Percentiles rank a stretch among this genome's conserved stretches.
Evolutionary conservation across 1,140 invertebrate species (phyloP).

Genomic region (Proctacanthus coquilletti): DNA sequence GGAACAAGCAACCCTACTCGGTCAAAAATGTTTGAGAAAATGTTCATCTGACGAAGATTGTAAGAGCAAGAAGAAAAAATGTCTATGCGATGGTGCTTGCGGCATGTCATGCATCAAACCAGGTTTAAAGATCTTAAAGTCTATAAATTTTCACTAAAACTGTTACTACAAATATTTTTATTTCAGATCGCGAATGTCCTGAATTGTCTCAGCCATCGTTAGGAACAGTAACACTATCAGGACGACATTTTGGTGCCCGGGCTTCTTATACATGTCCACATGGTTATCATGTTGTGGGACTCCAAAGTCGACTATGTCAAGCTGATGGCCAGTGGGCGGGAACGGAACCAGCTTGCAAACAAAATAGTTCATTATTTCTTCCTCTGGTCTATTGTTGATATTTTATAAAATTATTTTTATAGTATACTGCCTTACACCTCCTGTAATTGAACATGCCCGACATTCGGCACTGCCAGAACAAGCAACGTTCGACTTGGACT

Average conservation of each 20-base stretch:
- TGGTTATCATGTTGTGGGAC: conserved; percentile 73
- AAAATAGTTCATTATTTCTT: conserved; percentile 43
- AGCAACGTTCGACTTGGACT: conserved; percentile 66
- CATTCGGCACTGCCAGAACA: conserved; percentile 73
- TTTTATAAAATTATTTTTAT: conserved; percentile 9
- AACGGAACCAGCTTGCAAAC: conserved; percentile 69
- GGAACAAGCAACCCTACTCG: conserved; percentile 42
- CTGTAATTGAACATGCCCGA: conserved; percentile 69
- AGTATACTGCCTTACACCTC: conserved; percentile 80
- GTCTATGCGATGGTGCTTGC: conserved; percentile 89
- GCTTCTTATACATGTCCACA: conserved; percentile 75
- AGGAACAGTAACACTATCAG: conserved; percentile 53
- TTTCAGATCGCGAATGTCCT: conserved; percentile 69
- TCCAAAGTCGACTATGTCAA: conserved; percentile 68
- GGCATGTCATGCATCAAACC: conserved; percentile 96
- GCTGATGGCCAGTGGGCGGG: conserved; percentile 89
- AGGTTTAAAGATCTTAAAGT: conserved; percentile 25
- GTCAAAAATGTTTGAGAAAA: conserved; percentile 80
- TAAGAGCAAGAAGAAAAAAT: conserved; percentile 92
- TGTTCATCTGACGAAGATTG: conserved; percentile 91
- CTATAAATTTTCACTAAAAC: conserved; percentile 10
- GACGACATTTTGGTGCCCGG: conserved; percentile 55
- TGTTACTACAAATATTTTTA: conserved; percentile 7
- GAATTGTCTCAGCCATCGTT: conserved; percentile 52
- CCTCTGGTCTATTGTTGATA: not conserved